These are phyloP conservation scores for Prionailurus viverrinus DNA, from an alignment of 2,113 vertebrate genomes.

Conservation along the genomic window DNA sequence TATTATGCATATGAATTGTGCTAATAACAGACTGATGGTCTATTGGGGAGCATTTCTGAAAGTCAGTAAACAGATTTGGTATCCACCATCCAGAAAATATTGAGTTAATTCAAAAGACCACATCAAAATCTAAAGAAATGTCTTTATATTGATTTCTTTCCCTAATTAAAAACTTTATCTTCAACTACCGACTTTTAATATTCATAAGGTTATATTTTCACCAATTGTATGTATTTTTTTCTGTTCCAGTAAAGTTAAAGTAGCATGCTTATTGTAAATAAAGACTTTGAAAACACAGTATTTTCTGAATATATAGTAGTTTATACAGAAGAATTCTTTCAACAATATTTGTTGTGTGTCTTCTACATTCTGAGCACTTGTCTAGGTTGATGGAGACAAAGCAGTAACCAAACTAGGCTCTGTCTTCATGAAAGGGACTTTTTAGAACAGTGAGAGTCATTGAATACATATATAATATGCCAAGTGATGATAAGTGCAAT, in stretches of 20 bases:
- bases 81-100: background rate
- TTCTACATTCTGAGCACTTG: background rate
- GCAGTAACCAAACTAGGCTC: background rate
- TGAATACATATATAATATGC: background rate
- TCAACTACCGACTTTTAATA: background rate
- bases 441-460: background rate
- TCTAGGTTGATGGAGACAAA: background rate
- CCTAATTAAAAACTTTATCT: background rate
- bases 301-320: background rate
- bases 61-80: background rate
- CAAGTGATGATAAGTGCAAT: background rate
- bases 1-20: background rate
- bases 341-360: background rate
- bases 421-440: background rate
- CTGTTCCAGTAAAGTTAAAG: slow-evolving; percentile 17
- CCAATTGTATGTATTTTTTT: background rate
- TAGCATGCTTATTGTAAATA: background rate
- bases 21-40: background rate
- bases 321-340: background rate
- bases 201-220: background rate
- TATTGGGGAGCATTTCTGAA: background rate
- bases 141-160: background rate
- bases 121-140: background rate
- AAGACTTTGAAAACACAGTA: background rate
- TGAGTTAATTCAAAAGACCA: background rate